phyloP scores from a whole-genome alignment of 2,888 invertebrate species.

The Rhingia campestris region DNA sequence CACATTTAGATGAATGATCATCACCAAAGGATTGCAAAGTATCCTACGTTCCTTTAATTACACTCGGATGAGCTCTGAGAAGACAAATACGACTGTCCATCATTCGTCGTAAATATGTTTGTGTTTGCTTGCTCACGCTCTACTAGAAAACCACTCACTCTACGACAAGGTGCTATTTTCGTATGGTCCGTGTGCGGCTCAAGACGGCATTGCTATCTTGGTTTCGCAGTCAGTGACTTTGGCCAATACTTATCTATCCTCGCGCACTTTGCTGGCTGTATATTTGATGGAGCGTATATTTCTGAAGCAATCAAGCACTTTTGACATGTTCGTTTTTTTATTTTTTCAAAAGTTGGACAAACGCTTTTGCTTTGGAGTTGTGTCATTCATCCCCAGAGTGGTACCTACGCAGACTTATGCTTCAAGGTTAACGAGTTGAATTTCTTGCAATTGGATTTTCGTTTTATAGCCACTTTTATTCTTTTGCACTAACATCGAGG shows the following conservation, averaged over 20 bases:
- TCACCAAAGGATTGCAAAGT: conserved; percentile 67
- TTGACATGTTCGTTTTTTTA: conserved; percentile 47
- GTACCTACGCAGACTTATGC: conserved; percentile 40
- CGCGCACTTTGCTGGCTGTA: neutral
- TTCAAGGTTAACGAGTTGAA: conserved; percentile 63
- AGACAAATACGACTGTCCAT: conserved; percentile 67
- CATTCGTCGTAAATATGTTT: conserved; percentile 49
- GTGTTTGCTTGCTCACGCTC: conserved; percentile 37
- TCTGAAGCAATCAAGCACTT: conserved; percentile 45
- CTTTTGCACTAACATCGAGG: neutral
- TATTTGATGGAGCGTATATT: conserved; percentile 48
- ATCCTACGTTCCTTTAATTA: conserved; percentile 72
- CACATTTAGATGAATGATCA: conserved; percentile 73
- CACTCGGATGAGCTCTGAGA: conserved; percentile 62
- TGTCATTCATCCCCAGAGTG: conserved; percentile 54
- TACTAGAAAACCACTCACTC: conserved; percentile 25
- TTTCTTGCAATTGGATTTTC: conserved; percentile 30
- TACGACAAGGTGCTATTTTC: conserved; percentile 18
- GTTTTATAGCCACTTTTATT: neutral
- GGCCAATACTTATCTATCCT: conserved; percentile 30
- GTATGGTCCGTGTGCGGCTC: conserved; percentile 6
- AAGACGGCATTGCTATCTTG: conserved; percentile 25
- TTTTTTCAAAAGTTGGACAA: conserved; percentile 21
- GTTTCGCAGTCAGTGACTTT: conserved; percentile 45
- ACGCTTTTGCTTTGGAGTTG: conserved; percentile 50